These are phyloP conservation scores for Anomalospiza imberbis DNA, from an alignment of 2,797 vertebrate genomes.

Conservation along the genomic window DNA sequence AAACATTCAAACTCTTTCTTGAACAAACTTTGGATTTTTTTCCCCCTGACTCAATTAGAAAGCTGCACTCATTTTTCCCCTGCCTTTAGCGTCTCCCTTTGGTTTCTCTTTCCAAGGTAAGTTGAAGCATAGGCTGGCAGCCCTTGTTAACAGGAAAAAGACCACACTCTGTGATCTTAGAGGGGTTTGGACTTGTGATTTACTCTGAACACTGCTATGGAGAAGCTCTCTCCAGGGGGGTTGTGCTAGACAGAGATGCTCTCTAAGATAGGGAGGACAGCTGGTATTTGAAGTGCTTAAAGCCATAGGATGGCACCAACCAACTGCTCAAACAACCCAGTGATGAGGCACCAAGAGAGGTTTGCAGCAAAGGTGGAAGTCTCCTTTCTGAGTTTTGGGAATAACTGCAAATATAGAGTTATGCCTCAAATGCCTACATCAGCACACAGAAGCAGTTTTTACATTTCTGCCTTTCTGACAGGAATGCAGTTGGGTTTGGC, in stretches of 20 bases:
- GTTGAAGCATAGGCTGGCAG: background rate
- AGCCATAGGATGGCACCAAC: background rate
- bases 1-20: background rate
- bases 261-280: background rate
- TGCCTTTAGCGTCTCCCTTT: background rate
- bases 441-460: background rate
- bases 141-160: background rate
- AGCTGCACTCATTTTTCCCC: slow-evolving; percentile 3
- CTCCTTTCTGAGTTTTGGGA: background rate
- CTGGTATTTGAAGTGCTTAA: background rate
- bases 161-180: background rate
- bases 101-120: slow-evolving; percentile 30
- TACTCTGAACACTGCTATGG: background rate
- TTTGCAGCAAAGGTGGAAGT: background rate
- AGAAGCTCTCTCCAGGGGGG: background rate
- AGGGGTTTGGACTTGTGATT: background rate
- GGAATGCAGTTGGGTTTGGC: slow-evolving; percentile 31
- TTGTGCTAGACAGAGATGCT: background rate
- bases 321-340: background rate
- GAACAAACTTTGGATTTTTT: background rate
- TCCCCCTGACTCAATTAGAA: background rate
- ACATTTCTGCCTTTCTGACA: background rate
- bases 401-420: background rate
- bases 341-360: background rate
- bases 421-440: background rate